phyloP scores from a whole-genome alignment of 2,113 vertebrate species.

The Misgurnus mizolepis region DNA sequence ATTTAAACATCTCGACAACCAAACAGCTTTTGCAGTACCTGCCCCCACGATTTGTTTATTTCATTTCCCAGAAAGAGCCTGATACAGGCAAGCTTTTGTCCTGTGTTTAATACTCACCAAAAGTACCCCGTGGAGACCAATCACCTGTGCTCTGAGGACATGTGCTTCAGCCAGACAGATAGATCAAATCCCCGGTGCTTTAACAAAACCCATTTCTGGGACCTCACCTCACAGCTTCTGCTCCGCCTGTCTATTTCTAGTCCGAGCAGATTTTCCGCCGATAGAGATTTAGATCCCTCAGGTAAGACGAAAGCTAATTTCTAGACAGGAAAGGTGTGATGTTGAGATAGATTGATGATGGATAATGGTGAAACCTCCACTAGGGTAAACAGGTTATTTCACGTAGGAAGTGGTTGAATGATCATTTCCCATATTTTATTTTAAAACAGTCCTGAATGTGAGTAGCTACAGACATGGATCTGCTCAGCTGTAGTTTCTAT shows the following conservation, averaged over 20 bases:
- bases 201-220: conserved; percentile 29
- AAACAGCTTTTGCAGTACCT: conserved; percentile 28
- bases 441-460: conserved; percentile 6
- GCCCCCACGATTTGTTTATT: conserved; percentile 23
- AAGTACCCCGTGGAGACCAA: conserved; percentile 31
- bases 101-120: conserved; percentile 27
- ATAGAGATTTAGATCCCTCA: conserved; percentile 32
- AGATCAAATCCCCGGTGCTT: conserved; percentile 33
- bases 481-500: conserved; percentile 23
- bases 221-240: conserved; percentile 34
- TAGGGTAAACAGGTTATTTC: conserved; percentile 11
- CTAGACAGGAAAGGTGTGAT: conserved; percentile 36
- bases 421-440: conserved; percentile 10
- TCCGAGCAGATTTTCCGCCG: conserved; percentile 38
- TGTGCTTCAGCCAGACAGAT: conserved; percentile 24
- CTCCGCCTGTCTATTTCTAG: conserved; percentile 37
- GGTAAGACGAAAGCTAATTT: conserved; percentile 39
- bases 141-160: conserved; percentile 31
- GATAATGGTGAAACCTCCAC: conserved; percentile 36
- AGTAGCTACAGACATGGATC: conserved; percentile 14
- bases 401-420: not conserved
- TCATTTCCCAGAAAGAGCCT: not conserved
- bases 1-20: conserved; percentile 54
- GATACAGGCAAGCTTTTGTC: conserved; percentile 16
- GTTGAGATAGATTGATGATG: conserved; percentile 41